Base-by-base conservation (phyloP, 2,113 vertebrate species). In the Oophaga pumilio region DNA sequence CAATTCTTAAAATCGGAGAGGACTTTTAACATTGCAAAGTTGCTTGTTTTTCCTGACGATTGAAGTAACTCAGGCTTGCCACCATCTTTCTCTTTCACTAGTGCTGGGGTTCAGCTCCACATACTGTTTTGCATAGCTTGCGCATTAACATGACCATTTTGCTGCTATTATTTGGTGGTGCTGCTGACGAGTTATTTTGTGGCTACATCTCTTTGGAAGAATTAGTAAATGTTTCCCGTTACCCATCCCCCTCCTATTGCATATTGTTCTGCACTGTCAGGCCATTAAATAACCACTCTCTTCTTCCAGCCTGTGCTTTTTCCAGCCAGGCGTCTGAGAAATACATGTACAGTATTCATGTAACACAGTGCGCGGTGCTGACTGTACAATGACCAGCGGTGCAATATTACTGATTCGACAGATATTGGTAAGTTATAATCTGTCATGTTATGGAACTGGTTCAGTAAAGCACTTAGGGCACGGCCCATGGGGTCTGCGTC, bases 131-230 rank as follows among this genome's bases (percentile, higher is more conserved):
- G 20, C 15, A 15, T 28, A 59, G 2, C 15, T 28, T 79, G 53
- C 18, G 57, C 11, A 13, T 62, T 82, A 50, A 50, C 59, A 22
- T 62, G 2, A 12, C 28, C 15, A 6, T 50, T 50, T 66, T 82
- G 59, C 59, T 82, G 33, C 50, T 82, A 66, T 66, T 50, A 12
- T 52, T 7, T 49, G 20, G 20, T 82, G 59, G 4, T 66, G 80
- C 80, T 66, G 80, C 80, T 82, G 80, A 82, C 80, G 26, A 82
- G 80, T 82, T 82, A 82, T 82, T 82, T 82, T 82, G 80, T 82
- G 60, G 62, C 43, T 82, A 52, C 60, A 50, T 82, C 60, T 82
- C 18, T 13, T 5, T 24, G 33, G 62, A 50, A 68, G 62, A 82
- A 66, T 68, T 82, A 82, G 79, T 82, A 82, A 82, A 64, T 82